Percentiles rank a stretch among this genome's conserved stretches.
Evolutionary conservation across 2,888 invertebrate species (phyloP).

Genomic region (Cataglyphis cursor): DNA sequence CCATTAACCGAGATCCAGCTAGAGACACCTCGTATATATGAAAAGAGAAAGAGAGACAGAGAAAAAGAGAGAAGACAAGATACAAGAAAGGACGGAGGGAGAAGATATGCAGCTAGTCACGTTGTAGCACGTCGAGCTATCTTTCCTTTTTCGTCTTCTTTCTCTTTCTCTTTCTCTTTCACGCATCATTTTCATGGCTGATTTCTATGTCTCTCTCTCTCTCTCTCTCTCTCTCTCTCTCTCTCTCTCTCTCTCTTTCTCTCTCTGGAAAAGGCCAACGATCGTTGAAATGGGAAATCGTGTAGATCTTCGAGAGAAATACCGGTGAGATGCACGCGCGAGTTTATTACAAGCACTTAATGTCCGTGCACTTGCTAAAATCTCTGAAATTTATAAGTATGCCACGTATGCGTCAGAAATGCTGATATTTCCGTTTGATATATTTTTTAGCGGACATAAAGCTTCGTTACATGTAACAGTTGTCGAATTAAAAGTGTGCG

Average conservation of each 20-base stretch:
- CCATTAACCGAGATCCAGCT: slow-evolving; percentile 79
- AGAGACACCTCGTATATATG: slow-evolving; percentile 61
- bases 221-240: slow-evolving; percentile 14
- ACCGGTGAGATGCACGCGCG: slow-evolving; percentile 24
- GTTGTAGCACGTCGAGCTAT: slow-evolving; percentile 58
- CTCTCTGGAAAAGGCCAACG: slow-evolving; percentile 36
- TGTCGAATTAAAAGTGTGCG: not conserved
- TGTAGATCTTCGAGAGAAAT: slow-evolving; percentile 27
- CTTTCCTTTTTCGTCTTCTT: slow-evolving; percentile 41
- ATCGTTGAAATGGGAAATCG: slow-evolving; percentile 47
- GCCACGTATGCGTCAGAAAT: not conserved
- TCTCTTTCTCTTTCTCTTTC: slow-evolving; percentile 34
- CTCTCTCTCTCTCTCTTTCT: slow-evolving; percentile 30
- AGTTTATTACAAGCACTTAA: slow-evolving; percentile 44
- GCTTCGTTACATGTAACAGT: not conserved
- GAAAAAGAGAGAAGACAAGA: slow-evolving; percentile 45
- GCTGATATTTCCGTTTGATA: not conserved
- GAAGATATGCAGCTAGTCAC: slow-evolving; percentile 74
- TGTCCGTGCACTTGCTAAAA: slow-evolving; percentile 17
- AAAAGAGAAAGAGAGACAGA: not conserved
- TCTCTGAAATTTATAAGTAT: not conserved
- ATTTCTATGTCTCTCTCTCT: slow-evolving; percentile 39
- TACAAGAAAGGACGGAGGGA: slow-evolving; percentile 31
- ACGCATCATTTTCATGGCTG: slow-evolving; percentile 16
- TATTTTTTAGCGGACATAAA: not conserved